These are phyloP conservation scores for Vesta saturnalis DNA, from an alignment of 2,888 invertebrate species.

Conservation along the genomic window DNA sequence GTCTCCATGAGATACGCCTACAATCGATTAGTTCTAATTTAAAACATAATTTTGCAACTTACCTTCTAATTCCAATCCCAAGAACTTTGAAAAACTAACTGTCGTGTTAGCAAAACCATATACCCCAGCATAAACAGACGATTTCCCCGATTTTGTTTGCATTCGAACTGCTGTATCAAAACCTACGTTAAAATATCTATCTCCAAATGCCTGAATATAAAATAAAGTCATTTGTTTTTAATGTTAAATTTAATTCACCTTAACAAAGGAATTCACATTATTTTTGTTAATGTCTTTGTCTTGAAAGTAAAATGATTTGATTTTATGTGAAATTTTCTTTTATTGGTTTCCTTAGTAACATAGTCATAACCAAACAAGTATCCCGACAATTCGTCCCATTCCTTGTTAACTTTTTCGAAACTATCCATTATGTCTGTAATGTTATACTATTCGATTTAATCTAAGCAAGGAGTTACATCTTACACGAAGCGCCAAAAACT, in stretches of 20 bases:
- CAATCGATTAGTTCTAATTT: background rate
- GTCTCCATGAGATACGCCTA: conserved; percentile 18
- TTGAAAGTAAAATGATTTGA: conserved; percentile 51
- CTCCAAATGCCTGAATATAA: conserved; percentile 67
- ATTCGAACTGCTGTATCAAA: conserved; percentile 46
- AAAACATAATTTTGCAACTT: background rate
- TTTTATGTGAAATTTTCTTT: conserved; percentile 45
- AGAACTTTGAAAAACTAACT: conserved; percentile 47
- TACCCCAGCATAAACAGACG: conserved; percentile 63
- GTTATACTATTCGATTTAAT: background rate
- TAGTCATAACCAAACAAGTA: conserved; percentile 50
- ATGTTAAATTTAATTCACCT: conserved; percentile 46
- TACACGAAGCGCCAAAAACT: background rate
- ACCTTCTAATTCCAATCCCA: background rate
- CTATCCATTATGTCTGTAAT: background rate
- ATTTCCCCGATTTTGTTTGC: conserved; percentile 53
- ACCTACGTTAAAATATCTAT: conserved; percentile 66
- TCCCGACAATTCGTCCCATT: conserved; percentile 50
- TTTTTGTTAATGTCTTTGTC: conserved; percentile 42
- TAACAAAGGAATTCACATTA: conserved; percentile 45
- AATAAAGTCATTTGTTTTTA: background rate
- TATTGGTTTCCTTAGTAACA: conserved; percentile 44
- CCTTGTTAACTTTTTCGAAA: conserved; percentile 53
- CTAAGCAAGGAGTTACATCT: background rate
- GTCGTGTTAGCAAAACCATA: background rate